Base-by-base conservation (phyloP, 2,888 invertebrate species). In the Artemia sinica region DNA sequence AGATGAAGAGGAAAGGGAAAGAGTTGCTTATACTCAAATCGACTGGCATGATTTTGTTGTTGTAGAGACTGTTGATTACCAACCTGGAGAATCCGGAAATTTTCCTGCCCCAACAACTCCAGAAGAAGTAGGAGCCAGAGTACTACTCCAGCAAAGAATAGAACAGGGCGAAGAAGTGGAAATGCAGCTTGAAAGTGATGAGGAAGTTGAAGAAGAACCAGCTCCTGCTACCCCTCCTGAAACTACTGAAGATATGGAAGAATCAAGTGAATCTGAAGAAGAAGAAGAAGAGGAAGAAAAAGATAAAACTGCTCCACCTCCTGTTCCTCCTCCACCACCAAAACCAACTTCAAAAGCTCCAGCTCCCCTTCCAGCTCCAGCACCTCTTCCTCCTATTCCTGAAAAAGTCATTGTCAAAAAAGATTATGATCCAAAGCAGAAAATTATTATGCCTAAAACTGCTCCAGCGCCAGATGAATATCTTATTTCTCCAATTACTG, bases 31-130 rank as follows among this genome's bases (percentile, higher is more conserved):
- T 77, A 95, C 96, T 0, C 93, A 93, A 75, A 96, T 98, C 72
- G 98, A 99, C 77, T 99, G 98, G 98, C 98, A 99, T 77, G 97
- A 98, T 79, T 99, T 99, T 79, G 97, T 98, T 1, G 97, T 99
- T 0, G 98, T 99, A 0, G 98, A 99, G 80, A 97, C 97, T 0
- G 97, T 99, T 0, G 98, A 99, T 78, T 99, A 97, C 78, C 94
- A 95, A 74, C 90, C 92, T 0, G 91, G 91, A 74, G 98, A 99
- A 79, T 86, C 88, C 12, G 93, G 94, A 0, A 91, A 94, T 76
- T 92, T 96, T 76, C 96, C 96, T 0, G 92, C 96, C 4, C 97
- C 96, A 0, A 97, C 96, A 0, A 96, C 93, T 8, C 95, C 96
- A 0, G 88, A 93, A 72, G 95, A 96, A 79, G 96, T 97, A 0